phyloP scores from a whole-genome alignment of 1,140 invertebrate genomes.

The Berghia stephanieae region DNA sequence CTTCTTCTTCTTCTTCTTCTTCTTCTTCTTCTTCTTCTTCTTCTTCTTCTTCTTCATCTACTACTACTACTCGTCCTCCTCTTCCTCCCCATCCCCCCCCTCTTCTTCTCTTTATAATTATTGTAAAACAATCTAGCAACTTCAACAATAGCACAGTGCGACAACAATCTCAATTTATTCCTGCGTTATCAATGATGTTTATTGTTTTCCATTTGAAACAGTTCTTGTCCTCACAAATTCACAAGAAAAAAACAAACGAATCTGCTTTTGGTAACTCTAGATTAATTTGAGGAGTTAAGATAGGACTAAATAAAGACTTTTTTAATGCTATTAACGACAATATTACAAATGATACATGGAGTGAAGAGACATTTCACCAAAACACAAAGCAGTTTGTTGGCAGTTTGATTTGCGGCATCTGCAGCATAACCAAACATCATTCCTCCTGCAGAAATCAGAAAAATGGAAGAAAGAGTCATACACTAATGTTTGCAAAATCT shows the following conservation, averaged over 20 bases:
- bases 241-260: too few relatives aligned
- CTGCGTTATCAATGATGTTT: too few relatives aligned
- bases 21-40: not conserved
- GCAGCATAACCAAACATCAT: not conserved
- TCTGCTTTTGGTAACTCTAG: too few relatives aligned
- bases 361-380: not conserved
- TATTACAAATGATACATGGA: too few relatives aligned
- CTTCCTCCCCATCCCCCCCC: not conserved
- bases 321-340: too few relatives aligned
- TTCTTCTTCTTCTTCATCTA: not conserved
- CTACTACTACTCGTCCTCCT: not conserved
- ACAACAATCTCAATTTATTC: too few relatives aligned
- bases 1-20: not conserved
- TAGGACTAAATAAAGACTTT: too few relatives aligned
- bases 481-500: not conserved
- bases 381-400: not conserved
- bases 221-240: too few relatives aligned
- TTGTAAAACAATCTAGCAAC: not conserved
- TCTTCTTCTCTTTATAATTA: not conserved
- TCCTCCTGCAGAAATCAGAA: too few relatives aligned
- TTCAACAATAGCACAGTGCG: not conserved
- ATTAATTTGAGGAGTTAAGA: too few relatives aligned
- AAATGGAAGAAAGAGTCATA: too few relatives aligned
- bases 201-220: too few relatives aligned
- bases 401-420: not conserved